Conservation (phyloP, 2,113 vertebrate genomes). For the Todiramphus saurophagus region DNA sequence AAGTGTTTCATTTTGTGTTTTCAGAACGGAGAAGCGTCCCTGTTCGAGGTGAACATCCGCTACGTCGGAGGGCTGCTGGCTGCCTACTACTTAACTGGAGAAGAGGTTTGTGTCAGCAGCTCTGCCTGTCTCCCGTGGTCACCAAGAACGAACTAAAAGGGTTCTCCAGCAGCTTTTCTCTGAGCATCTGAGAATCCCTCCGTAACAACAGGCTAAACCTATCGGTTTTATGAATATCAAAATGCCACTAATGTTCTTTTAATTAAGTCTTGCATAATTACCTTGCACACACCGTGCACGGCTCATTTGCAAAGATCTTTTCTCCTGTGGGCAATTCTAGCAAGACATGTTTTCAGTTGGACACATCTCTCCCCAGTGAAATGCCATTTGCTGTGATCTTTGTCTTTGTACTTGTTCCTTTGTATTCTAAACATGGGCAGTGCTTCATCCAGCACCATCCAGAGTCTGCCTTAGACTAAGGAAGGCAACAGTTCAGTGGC, state of each 20-base stretch:
- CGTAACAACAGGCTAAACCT: not conserved
- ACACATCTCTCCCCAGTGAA: constrained; percentile 39
- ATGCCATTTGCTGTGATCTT: not conserved
- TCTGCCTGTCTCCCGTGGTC: not conserved
- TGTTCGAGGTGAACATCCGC: constrained; percentile 99
- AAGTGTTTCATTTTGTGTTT: not conserved
- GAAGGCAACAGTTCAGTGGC: not conserved
- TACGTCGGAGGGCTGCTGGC: constrained; percentile 92
- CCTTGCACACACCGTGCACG: constrained; percentile 1
- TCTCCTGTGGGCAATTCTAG: constrained; percentile 31
- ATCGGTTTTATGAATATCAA: not conserved
- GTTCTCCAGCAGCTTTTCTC: not conserved
- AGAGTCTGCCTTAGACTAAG: not conserved
- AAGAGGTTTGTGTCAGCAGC: constrained; percentile 84
- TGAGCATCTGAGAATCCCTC: not conserved
- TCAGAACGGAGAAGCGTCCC: constrained; percentile 94
- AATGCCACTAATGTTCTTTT: constrained; percentile 21
- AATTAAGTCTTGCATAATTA: constrained; percentile 57
- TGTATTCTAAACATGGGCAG: not conserved
- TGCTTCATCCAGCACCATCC: not conserved
- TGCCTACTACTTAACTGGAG: constrained; percentile 89
- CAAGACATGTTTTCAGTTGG: not conserved
- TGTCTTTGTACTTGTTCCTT: not conserved
- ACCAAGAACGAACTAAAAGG: not conserved
- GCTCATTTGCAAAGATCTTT: constrained; percentile 27